Base-by-base conservation (phyloP, 1,140 invertebrate genomes). In the Daktulosphaira vitifoliae region DNA sequence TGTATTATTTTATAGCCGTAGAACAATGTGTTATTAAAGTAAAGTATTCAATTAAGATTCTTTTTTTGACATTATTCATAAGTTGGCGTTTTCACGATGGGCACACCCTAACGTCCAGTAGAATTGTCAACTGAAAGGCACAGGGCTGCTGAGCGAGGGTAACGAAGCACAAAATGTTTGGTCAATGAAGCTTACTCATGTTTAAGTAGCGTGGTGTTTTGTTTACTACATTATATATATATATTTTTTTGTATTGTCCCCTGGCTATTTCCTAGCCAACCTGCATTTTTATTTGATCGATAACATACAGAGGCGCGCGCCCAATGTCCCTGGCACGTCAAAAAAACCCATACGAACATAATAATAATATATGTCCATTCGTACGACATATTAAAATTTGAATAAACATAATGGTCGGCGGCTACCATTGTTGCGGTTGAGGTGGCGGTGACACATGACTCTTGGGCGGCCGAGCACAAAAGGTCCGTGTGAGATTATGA, bases 361-460 rank as follows among this genome's bases (percentile, higher is more conserved):
- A 53, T 37, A 39, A 53, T 7, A 22, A 53, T 37, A 53, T 22
- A 11, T 18, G 33, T 18, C 29, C 51, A 29, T 52, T 37, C 16
- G 9, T 33, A 26, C n/a, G 29, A 20, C 3, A 22, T 16, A 16
- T 37, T 16, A 52, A 29, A 18, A 20, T 56, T 56, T 42, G 53
- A 56, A 56, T 42, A 42, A 56, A 59, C 25, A 59, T 46, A 46
- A 29, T 29, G 39, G 39, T 23, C 3, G 42, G 5, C 54, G 15
- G n/a, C n/a, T 9, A 44, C n/a, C 16, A 56, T 56, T 56, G 52
- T 53, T 53, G 50, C n/a, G 13, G 50, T 29, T 13, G 51, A 18
- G 26, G 50, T 16, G 22, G 53, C 38, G 37, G 37, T 56, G 53
- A 56, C 53, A 56, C 38, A 56, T 42, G 53, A 56, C 53, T 56